phyloP scores from a whole-genome alignment of 2,888 invertebrate species.

The Oasisia sp. region DNA sequence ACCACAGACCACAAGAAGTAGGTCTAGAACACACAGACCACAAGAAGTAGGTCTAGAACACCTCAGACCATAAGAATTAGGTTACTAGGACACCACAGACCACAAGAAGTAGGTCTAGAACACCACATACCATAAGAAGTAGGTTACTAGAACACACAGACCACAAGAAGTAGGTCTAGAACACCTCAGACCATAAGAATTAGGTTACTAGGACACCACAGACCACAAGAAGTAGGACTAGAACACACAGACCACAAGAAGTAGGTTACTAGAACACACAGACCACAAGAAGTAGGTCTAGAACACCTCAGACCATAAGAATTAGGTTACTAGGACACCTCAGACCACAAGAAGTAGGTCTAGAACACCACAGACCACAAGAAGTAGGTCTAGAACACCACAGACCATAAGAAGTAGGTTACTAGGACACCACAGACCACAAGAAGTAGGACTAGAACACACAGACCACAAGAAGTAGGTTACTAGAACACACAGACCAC shows the following conservation, averaged over 20 bases:
- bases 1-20: conserved; percentile 44
- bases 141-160: conserved; percentile 39
- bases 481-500: conserved; percentile 41
- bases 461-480: conserved; percentile 42
- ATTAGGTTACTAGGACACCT: conserved; percentile 36
- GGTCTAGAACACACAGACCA: conserved; percentile 41
- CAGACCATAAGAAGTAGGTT: conserved; percentile 42
- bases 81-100: conserved; percentile 28
- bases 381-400: conserved; percentile 43
- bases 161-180: conserved; percentile 41
- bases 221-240: conserved; percentile 53
- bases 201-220: conserved; percentile 29
- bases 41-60: conserved; percentile 41
- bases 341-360: conserved; percentile 42
- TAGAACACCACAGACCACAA: conserved; percentile 43
- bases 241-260: conserved; percentile 42
- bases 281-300: conserved; percentile 42
- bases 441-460: conserved; percentile 50
- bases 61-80: conserved; percentile 41
- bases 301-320: conserved; percentile 40
- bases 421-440: no score
- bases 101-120: conserved; percentile 43
- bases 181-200: conserved; percentile 41
- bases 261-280: conserved; percentile 40
- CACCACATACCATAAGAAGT: conserved; percentile 42